Conservation (phyloP, 2,113 vertebrate genomes). For the Mesocricetus auratus region DNA sequence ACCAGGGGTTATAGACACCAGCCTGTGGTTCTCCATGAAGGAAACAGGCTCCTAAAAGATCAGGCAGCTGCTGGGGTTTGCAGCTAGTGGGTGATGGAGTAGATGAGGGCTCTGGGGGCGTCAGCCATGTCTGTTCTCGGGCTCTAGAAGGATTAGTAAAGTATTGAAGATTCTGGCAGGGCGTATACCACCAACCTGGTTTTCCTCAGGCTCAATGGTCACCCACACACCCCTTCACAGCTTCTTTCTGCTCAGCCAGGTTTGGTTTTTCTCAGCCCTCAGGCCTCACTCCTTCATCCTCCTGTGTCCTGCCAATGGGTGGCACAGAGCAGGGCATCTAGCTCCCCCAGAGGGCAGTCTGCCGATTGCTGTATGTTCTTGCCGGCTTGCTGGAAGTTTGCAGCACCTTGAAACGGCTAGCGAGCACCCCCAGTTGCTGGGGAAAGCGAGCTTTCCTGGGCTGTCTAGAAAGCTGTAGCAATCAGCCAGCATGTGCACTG, state of each 20-base stretch:
- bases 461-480: not conserved
- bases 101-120: not conserved
- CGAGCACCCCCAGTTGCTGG: not conserved
- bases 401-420: slow-evolving; percentile 1
- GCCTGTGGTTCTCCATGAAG: rapidly evolving
- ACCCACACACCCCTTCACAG: not conserved
- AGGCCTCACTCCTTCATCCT: not conserved
- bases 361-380: not conserved
- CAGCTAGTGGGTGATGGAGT: not conserved
- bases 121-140: not conserved
- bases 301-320: not conserved
- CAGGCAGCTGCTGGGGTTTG: not conserved
- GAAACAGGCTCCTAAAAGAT: not conserved
- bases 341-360: slow-evolving; percentile 15
- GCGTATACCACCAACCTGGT: not conserved
- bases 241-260: not conserved
- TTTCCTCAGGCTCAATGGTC: not conserved
- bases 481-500: not conserved
- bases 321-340: not conserved
- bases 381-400: slow-evolving; percentile 22
- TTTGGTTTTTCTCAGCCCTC: not conserved
- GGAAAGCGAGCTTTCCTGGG: slow-evolving; percentile 10
- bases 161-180: rapidly evolving
- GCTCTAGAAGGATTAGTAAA: not conserved
- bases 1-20: not conserved